Conservation (phyloP, 2,113 vertebrate genomes). For the Pagrus major region DNA sequence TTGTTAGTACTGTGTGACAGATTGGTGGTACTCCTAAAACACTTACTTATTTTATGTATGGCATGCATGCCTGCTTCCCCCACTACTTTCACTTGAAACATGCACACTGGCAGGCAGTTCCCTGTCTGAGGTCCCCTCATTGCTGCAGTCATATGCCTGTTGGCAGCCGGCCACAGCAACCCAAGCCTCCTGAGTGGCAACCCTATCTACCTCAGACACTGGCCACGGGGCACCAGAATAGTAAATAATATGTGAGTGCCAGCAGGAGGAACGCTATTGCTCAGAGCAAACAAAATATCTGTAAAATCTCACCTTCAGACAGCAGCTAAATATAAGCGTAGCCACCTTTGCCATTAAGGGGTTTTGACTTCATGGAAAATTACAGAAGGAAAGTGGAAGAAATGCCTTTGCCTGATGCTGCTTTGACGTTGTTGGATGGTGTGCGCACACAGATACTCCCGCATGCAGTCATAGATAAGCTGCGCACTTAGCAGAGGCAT, state of each 20-base stretch:
- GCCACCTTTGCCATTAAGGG: constrained; percentile 54
- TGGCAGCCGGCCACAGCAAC: constrained; percentile 67
- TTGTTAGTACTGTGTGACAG: not conserved
- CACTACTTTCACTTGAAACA: constrained; percentile 43
- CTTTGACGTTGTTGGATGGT: constrained; percentile 53
- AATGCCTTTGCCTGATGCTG: constrained; percentile 28
- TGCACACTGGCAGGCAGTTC: constrained; percentile 30
- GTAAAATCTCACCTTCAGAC: constrained; percentile 80
- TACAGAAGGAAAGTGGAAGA: constrained; percentile 51
- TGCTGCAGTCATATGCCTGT: constrained; percentile 70
- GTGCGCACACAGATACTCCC: constrained; percentile 2
- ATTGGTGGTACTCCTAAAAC: constrained; percentile 3
- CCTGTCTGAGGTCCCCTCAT: constrained; percentile 50
- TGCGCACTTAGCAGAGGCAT: constrained; percentile 33
- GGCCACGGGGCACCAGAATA: constrained; percentile 88
- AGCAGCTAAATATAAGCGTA: constrained; percentile 60
- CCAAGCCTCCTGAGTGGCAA: constrained; percentile 70
- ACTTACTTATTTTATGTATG: constrained; percentile 6
- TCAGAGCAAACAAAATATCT: constrained; percentile 85
- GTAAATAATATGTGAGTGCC: constrained; percentile 88
- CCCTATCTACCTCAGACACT: constrained; percentile 86
- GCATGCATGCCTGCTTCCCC: constrained; percentile 7
- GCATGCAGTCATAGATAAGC: constrained; percentile 66
- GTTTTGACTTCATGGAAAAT: constrained; percentile 70
- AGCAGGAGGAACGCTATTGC: constrained; percentile 80